Evolutionary conservation across 2,797 vertebrate species (phyloP).

Genomic region (Megalops cyprinoides): DNA sequence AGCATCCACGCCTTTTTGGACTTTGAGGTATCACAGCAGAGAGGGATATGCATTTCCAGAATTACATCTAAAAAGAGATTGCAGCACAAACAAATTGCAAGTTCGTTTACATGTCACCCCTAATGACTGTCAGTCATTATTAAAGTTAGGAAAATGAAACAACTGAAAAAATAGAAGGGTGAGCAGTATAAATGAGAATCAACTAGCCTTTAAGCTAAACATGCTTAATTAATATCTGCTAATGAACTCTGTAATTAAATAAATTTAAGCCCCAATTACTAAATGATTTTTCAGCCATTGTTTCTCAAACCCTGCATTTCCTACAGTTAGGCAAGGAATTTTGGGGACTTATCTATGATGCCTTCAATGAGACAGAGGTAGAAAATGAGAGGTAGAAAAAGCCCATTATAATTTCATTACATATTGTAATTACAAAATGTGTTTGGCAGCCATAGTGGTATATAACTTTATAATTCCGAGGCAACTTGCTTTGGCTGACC

Average conservation of each 20-base stretch:
- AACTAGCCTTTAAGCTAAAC: conserved; percentile 55
- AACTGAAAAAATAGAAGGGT: not conserved
- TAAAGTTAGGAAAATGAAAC: not conserved
- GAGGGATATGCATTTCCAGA: conserved; percentile 45
- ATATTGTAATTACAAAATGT: not conserved
- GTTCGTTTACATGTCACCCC: not conserved
- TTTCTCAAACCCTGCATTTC: conserved; percentile 53
- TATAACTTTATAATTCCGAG: not conserved
- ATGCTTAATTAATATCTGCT: conserved; percentile 56
- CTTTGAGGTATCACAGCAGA: conserved; percentile 37
- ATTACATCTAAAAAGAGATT: conserved; percentile 7
- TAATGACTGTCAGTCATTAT: conserved; percentile 5
- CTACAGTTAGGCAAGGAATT: conserved; percentile 49
- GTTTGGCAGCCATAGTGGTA: not conserved
- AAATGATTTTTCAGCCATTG: conserved; percentile 59
- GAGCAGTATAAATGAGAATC: conserved; percentile 41
- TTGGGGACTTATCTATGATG: not conserved
- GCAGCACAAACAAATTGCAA: not conserved
- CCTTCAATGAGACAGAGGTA: conserved; percentile 50
- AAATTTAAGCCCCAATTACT: conserved; percentile 66
- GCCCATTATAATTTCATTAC: not conserved
- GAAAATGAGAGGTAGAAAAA: conserved; percentile 27
- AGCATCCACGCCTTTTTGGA: conserved; percentile 39
- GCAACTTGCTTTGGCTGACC: not conserved
- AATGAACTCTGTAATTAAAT: conserved; percentile 67